Evolutionary conservation across 1,140 invertebrate genomes (phyloP).

Genomic region (Zophobas atratus): DNA sequence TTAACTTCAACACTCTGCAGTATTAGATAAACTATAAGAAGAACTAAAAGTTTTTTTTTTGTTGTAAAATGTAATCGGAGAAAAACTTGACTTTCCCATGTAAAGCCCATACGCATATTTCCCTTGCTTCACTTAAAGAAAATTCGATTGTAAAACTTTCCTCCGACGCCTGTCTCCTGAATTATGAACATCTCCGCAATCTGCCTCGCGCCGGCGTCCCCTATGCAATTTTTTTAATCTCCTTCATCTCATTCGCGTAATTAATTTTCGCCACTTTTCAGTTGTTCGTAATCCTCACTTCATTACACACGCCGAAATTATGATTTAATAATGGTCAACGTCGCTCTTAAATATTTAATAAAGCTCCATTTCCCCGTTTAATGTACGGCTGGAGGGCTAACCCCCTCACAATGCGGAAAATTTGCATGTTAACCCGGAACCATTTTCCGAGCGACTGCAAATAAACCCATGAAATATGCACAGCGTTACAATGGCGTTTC

Average conservation of each 20-base stretch:
- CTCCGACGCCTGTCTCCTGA: no score
- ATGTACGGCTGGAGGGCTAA: conserved; percentile 10
- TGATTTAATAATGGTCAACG: conserved; percentile 38
- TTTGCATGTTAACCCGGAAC: conserved; percentile 26
- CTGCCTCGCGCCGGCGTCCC: no score
- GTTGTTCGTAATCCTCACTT: not conserved
- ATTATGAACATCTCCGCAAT: no score
- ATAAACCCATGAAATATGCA: conserved; percentile 31
- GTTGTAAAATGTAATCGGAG: no score
- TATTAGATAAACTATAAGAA: no score
- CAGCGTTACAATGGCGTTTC: conserved; percentile 1
- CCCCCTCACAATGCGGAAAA: conserved; percentile 31
- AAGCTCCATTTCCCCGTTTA: conserved; percentile 18
- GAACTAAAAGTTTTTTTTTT: no score
- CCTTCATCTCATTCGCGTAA: not conserved
- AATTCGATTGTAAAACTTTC: no score
- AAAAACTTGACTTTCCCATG: no score
- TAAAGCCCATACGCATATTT: no score
- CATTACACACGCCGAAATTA: conserved; percentile 7
- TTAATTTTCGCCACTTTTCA: conserved; percentile 2
- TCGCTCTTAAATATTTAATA: conserved; percentile 34
- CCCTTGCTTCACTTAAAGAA: no score
- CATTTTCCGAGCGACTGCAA: conserved; percentile 17
- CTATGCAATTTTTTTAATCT: no score
- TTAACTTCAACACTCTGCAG: no score